A percentile compares a stretch with the other conserved stretches of the same genome.
These are phyloP conservation scores for Cheilosia soror DNA, from an alignment of 2,888 invertebrate species.

Conservation along the genomic window DNA sequence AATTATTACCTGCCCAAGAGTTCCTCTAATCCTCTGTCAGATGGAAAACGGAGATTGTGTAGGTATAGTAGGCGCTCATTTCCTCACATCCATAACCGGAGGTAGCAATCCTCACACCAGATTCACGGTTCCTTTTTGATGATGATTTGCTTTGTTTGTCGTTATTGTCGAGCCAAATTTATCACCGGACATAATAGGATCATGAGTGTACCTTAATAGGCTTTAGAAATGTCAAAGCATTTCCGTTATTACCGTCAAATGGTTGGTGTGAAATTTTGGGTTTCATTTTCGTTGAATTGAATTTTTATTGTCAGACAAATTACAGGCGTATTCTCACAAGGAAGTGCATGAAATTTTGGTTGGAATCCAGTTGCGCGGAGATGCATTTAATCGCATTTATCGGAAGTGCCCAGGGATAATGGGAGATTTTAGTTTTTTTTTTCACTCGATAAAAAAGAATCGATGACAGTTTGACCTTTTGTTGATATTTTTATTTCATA, in stretches of 20 bases:
- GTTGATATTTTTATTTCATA: background rate
- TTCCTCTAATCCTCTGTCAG: constrained; percentile 50
- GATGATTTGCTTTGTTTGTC: constrained; percentile 8
- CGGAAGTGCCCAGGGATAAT: constrained; percentile 31
- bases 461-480: constrained; percentile 29
- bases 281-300: constrained; percentile 23
- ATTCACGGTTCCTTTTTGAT: constrained; percentile 51
- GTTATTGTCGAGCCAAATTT: constrained; percentile 46
- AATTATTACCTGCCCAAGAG: constrained; percentile 49
- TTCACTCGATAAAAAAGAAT: background rate
- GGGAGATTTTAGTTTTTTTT: constrained; percentile 18
- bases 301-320: constrained; percentile 57
- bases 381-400: constrained; percentile 56
- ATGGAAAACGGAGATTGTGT: constrained; percentile 55
- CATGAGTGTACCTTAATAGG: constrained; percentile 72
- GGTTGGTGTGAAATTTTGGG: constrained; percentile 55
- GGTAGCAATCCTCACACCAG: constrained; percentile 5
- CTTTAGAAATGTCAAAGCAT: constrained; percentile 73
- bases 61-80: constrained; percentile 29
- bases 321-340: constrained; percentile 10
- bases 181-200: constrained; percentile 73
- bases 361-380: constrained; percentile 25
- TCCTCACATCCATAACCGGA: constrained; percentile 14
- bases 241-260: constrained; percentile 55
- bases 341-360: constrained; percentile 53